Evolutionary conservation across 2,113 vertebrate species (phyloP).

Genomic region (Brienomyrus longianalis): DNA sequence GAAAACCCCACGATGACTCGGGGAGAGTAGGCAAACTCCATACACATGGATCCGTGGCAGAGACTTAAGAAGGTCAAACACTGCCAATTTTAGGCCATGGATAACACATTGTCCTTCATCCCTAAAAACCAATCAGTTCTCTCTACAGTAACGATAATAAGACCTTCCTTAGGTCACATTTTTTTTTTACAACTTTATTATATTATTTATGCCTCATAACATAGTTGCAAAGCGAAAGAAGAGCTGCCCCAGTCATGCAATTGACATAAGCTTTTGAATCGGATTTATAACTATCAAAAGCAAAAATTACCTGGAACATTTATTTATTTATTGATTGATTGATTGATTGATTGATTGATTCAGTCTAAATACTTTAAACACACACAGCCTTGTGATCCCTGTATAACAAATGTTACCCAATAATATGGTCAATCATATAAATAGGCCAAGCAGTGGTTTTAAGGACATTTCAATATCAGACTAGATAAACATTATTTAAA

Average conservation of each 20-base stretch:
- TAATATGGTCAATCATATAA: neutral
- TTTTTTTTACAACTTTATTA: conserved; percentile 47
- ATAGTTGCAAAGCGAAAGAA: neutral
- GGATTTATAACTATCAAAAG: neutral
- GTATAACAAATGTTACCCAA: neutral
- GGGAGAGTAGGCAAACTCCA: too few species aligned
- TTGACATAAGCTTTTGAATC: neutral
- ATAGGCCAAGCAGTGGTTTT: neutral
- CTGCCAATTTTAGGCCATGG: conserved; percentile 65
- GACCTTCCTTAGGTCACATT: conserved; percentile 56
- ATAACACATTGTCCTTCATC: conserved; percentile 61
- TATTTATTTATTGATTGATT: neutral
- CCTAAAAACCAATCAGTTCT: conserved; percentile 45
- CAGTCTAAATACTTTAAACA: neutral
- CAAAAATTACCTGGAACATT: neutral
- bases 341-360: too few species aligned
- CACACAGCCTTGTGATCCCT: neutral
- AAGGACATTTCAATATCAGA: neutral
- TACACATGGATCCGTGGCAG: too few species aligned
- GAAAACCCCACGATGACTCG: too few species aligned
- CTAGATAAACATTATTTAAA: neutral
- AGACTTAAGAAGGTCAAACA: neutral
- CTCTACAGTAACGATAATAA: conserved; percentile 50
- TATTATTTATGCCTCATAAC: conserved; percentile 45
- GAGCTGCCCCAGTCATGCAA: neutral